Evolutionary conservation across 2,797 vertebrate species (phyloP).

Genomic region (Cetoscarus ocellatus): DNA sequence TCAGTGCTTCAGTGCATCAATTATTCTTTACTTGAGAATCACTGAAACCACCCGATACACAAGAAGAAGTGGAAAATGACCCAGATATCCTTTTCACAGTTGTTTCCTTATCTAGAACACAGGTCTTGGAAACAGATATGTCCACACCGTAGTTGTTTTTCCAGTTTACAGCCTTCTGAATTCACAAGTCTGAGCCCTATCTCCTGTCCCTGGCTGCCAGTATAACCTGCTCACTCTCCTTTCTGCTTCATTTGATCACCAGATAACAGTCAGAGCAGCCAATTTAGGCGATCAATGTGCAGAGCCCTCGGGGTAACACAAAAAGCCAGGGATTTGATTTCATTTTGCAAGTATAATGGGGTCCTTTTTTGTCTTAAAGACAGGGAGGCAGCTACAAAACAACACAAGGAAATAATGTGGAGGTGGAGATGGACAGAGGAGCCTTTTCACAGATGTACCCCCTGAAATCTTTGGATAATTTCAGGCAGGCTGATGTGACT

Average conservation of each 20-base stretch:
- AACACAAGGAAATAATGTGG: constrained; percentile 11
- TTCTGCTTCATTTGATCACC: constrained; percentile 39
- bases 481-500: too few relatives aligned
- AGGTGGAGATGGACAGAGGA: not conserved
- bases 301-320: constrained; percentile 49
- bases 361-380: constrained; percentile 39
- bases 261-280: constrained; percentile 54
- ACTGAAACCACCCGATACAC: not conserved
- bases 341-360: constrained; percentile 59
- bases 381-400: constrained; percentile 5
- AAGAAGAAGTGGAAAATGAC: not conserved
- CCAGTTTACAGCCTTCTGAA: too few relatives aligned
- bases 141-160: not conserved
- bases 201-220: constrained; percentile 26
- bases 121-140: not conserved
- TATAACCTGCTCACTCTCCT: constrained; percentile 17
- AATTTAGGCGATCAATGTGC: constrained; percentile 65
- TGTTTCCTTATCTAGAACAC: not conserved
- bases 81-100: not conserved
- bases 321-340: constrained; percentile 57
- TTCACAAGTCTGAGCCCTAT: not conserved
- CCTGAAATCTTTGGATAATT: too few relatives aligned
- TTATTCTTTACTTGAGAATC: not conserved
- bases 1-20: not conserved
- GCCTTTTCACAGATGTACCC: not conserved